phyloP scores from a whole-genome alignment of 2,888 invertebrate genomes.

The Amiota mariae region DNA sequence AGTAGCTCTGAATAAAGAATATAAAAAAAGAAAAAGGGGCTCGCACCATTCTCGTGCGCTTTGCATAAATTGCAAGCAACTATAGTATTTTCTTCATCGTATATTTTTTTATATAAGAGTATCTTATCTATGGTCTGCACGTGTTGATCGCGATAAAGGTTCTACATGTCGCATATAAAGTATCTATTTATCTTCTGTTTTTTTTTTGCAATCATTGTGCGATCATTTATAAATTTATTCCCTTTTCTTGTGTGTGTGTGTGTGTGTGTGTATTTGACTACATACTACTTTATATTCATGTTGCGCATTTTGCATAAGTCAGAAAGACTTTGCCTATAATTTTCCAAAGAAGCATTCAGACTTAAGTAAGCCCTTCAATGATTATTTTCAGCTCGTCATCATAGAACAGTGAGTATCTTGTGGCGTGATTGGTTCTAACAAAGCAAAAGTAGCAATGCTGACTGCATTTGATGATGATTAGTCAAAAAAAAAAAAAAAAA shows the following conservation, averaged over 20 bases:
- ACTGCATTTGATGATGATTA: slow-evolving; percentile 21
- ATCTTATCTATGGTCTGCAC: background rate
- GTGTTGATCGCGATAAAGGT: slow-evolving; percentile 7
- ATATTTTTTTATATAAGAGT: slow-evolving; percentile 1
- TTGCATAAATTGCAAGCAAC: slow-evolving; percentile 20
- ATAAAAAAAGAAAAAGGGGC: slow-evolving; percentile 5
- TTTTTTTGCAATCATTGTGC: slow-evolving; percentile 14
- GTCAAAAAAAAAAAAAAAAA: slow-evolving; percentile 25
- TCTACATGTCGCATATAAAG: slow-evolving; percentile 7
- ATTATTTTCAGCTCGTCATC: background rate
- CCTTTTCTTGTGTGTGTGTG: background rate
- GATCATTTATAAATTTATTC: slow-evolving; percentile 24
- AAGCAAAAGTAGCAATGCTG: background rate
- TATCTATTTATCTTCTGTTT: background rate
- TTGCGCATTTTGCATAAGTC: slow-evolving; percentile 22
- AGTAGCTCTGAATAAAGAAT: background rate
- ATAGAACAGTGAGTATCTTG: background rate
- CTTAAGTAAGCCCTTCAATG: background rate
- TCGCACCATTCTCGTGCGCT: slow-evolving; percentile 21
- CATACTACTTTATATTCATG: slow-evolving; percentile 19
- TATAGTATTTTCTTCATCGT: background rate
- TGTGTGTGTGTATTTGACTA: no score
- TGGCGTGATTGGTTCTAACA: background rate
- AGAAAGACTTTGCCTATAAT: background rate
- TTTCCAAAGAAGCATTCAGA: background rate